Evolutionary conservation across 2,888 invertebrate genomes (phyloP).

Genomic region (Diloba caeruleocephala): DNA sequence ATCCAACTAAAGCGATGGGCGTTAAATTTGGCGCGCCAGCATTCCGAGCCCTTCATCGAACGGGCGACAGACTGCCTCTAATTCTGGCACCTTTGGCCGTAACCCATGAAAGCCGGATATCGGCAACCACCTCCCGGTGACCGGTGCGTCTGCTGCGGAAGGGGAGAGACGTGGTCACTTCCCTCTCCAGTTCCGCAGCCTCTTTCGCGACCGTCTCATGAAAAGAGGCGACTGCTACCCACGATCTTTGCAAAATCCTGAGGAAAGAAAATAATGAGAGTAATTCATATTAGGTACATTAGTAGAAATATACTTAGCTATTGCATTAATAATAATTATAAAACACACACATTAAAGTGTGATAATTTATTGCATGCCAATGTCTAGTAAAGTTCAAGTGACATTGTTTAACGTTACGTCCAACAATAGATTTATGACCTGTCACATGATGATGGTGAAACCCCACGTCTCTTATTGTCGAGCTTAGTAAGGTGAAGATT

Average conservation of each 20-base stretch:
- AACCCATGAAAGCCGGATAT: too few species aligned
- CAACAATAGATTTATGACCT: conserved; percentile 58
- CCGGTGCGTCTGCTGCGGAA: too few species aligned
- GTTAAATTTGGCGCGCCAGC: too few species aligned
- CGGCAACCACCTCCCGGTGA: too few species aligned
- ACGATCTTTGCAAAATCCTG: not conserved
- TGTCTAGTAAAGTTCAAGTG: conserved; percentile 41
- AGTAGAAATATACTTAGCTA: not conserved
- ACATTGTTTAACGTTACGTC: conserved; percentile 41
- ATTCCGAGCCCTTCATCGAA: too few species aligned
- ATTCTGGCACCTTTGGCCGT: too few species aligned
- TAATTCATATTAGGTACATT: not conserved
- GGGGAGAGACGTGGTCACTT: too few species aligned
- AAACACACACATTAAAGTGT: too few species aligned
- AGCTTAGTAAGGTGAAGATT: conserved; percentile 38
- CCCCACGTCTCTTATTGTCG: conserved; percentile 38
- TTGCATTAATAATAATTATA: not conserved
- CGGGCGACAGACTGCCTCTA: too few species aligned
- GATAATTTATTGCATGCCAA: conserved; percentile 38
- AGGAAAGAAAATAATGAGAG: not conserved
- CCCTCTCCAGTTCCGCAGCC: too few species aligned
- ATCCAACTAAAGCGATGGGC: too few species aligned
- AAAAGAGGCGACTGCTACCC: not conserved
- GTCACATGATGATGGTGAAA: conserved; percentile 56
- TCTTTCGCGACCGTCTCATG: too few species aligned